Evolutionary conservation across 2,113 vertebrate species (phyloP), one percentile per base, ranked within the genome.

Genomic region (Poeciliopsis retropinna): DNA sequence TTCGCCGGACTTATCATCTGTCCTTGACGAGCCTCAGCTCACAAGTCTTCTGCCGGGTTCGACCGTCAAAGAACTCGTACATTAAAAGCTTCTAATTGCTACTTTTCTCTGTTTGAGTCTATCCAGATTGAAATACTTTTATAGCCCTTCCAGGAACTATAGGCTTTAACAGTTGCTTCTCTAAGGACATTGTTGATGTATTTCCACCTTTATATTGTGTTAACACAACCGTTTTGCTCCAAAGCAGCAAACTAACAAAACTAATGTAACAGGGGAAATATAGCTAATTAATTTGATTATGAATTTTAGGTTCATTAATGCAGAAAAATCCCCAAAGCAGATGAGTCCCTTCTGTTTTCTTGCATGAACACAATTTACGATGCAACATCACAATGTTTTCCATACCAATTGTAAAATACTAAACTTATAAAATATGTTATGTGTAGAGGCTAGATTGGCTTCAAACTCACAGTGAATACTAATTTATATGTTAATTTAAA

Each of bases 101-200:
- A 30, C 3, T 30, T 3, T 3, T 30, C 30, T 30, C 30, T 30
- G 30, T 30, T 2, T 30, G 30, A 30, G 30, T 30, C 0, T 30
- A 30, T 30, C 30, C 30, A 65, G 74, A 73, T 29, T 85, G 85
- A 13, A 83, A 54, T n/a, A 22, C 15, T 2, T n/a, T 54, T 25
- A 9, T 25, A 54, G 3, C 22, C 7, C 8, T 54, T 54, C 51
- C 22, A 8, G n/a, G 51, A 54, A 54, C 51, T 19, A 54, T 8
- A 10, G 51, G 51, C 7, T 54, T 6, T 2, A 54, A 54, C 22
- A 25, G 51, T 25, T 54, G 51, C 22, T 54, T 54, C 19, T 25
- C 22, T 54, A 10, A 47, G 14, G 14, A 17, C 44, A 47, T 47
- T 47, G 44, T 17, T 47, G 44, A 47, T 17, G 44, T 7, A 17